Evolutionary conservation across 2,797 vertebrate genomes (phyloP), one percentile per base, ranked within the genome.

Genomic region (Melanotaenia maccullochi): DNA sequence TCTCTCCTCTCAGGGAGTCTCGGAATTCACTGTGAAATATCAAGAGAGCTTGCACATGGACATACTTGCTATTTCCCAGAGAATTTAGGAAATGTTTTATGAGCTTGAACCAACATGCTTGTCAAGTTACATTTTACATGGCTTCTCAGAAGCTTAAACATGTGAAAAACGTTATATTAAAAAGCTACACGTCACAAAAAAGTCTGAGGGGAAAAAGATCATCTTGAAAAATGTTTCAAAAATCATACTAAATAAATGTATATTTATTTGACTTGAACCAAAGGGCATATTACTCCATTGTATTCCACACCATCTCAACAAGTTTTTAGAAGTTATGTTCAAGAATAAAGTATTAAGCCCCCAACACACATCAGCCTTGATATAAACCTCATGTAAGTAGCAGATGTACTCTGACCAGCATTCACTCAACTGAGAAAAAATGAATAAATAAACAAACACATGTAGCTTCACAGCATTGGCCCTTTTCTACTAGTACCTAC

Each of bases 91-190:
- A 68, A 68, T 25, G 54, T 38, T 32, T 65, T 22, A 63, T 36
- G 22, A 56, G 51, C 36, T 58, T 60, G 11, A 3, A 55, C 60
- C 12, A 1, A 42, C 33, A 22, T 16, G 14, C 11, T 30, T 55
- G 38, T 36, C 57, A 73, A 20, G 13, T 54, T 59, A 28, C n/a
- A 65, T 42, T 18, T 49, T 18, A 66, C 12, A 28, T 9, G 56
- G 75, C 65, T 65, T 68, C 54, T 8, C 67, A 73, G 38, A 40
- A 44, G 36, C 47, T 25, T 68, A 54, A 72, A 70, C 35, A 51
- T 38, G 16, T 25, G 0, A 51, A 11, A 13, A 49, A 9, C 14
- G 9, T 9, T 36, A 7, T 2, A 36, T 36, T 1, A 9, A 9
- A 36, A 11, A 36, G 35, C 35, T 36, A 9, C 28, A 28, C 28